These are phyloP conservation scores for Artibeus lituratus DNA, from an alignment of 2,797 vertebrate species.

Conservation along the genomic window DNA sequence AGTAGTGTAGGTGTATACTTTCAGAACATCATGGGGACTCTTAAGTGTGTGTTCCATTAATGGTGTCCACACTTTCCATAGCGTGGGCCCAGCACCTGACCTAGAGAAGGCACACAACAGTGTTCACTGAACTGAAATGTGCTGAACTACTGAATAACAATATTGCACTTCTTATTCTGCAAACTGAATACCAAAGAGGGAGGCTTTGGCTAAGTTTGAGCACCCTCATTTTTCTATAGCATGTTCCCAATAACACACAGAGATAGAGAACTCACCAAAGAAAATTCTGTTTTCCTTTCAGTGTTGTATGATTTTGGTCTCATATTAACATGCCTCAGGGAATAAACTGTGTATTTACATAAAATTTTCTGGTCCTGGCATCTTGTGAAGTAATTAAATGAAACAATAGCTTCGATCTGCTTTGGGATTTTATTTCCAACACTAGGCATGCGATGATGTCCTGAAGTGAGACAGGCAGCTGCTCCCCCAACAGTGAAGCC, in stretches of 20 bases:
- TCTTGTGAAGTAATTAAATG: slow-evolving; percentile 66
- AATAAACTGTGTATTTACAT: slow-evolving; percentile 73
- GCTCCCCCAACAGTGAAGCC: background rate
- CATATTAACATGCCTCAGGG: slow-evolving; percentile 64
- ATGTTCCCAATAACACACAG: background rate
- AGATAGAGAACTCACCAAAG: background rate
- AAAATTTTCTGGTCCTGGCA: slow-evolving; percentile 67
- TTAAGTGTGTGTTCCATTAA: background rate
- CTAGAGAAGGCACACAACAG: background rate
- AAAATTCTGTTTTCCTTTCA: slow-evolving; percentile 53
- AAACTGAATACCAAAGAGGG: background rate
- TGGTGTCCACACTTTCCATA: background rate
- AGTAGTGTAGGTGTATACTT: background rate
- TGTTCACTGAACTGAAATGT: background rate
- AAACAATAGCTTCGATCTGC: slow-evolving; percentile 57
- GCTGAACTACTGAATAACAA: background rate
- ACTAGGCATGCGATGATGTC: background rate
- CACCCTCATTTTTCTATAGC: background rate
- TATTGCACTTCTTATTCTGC: background rate
- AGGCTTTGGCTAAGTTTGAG: background rate
- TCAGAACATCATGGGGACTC: background rate
- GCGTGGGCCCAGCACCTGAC: background rate
- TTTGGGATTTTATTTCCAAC: background rate
- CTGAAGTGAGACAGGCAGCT: background rate
- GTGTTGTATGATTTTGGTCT: slow-evolving; percentile 57